Base-by-base conservation (phyloP, 2,113 vertebrate species). In the Pogona vitticeps region DNA sequence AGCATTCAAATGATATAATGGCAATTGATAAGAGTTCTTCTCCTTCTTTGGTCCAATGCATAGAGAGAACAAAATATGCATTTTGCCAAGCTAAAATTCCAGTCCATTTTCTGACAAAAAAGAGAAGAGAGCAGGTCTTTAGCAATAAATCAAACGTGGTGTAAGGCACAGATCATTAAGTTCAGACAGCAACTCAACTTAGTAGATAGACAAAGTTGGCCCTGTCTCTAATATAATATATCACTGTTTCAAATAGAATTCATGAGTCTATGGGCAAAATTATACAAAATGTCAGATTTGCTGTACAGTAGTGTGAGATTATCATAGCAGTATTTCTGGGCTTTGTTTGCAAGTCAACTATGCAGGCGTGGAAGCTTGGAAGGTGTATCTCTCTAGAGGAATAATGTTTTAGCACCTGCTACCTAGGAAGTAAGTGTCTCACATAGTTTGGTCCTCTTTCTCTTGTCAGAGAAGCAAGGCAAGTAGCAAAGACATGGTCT, bases 101-200 rank as follows among this genome's bases (percentile, higher is more conserved):
- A 42, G 12, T 58, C 75, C 58, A 13, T 76, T 72, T 61, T 67
- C 28, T 31, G 36, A 78, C 68, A 87, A 73, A 75, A 75, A 52
- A 59, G 7, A 26, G 83, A 75, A 75, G n/a, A 59, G 7, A 26
- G 83, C 9, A 0, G 3, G 14, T 4, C 70, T 68, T 80, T 14
- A 31, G 28, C 72, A 86, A 65, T 80, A 86, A 88, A 86, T 86
- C 71, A 33, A 81, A 76, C 36, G 73, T 52, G 68, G 15, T 36
- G 0, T 0, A 68, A 40, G 21, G 46, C 70, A 63, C 0, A 17
- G 33, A 89, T 82, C 58, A 31, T 0, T 31, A n/a, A 59, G 42
- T 17, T 81, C 78, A 28, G 20, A 28, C 72, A 40, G 31, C 56
- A 67, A n/a, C 26, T 21, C 0, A 75, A 3, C 33, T 56, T 80